Evolutionary conservation across 2,888 invertebrate genomes (phyloP), one percentile per base, ranked within the genome.

Genomic region (Sialis lutaria): DNA sequence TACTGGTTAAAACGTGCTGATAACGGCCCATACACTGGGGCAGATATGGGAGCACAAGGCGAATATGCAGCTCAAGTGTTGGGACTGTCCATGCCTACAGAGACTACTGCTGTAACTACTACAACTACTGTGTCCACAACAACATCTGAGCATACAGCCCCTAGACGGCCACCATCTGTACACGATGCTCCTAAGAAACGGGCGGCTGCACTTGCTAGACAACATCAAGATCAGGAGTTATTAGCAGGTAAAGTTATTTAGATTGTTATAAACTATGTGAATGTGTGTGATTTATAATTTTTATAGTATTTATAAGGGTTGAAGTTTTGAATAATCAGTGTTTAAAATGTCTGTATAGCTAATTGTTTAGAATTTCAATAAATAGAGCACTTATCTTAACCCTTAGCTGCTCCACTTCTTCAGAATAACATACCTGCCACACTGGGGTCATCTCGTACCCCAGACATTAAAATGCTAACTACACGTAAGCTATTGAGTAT

Each of bases 1-100:
- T 93, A 93, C 61, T 92, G 92, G 83, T 72, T 92, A 68, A 93
- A 93, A 65, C 70, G 93, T 55, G 79, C 85, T 54, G 92, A 93
- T 60, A 87, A 90, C 58, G 88, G 90, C 51, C 83, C 85, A 0
- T 92, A 85, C 58, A 90, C 88, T 32, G 77, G 89, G 4, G 88
- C 89, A 1, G 90, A 89, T 64, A 85, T 91, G 79, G 77, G 82
- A 45, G 75, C 89, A 54, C 88, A 88, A 63, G 89, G 90, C 45
- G 92, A 92, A 66, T 92, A 91, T 67, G 91, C 89, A 45, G 87
- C 91, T 30, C 90, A 90, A 61, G 79, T 91, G 56, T 70, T 90
- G 49, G 87, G 87, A 0, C 67, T 87, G 45, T 76, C 77, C 53
- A 37, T n/a, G 7, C 37, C 37, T 37, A 37, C 37, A 5, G 12